Conservation (phyloP, 2,113 vertebrate genomes). For the Pontoporia blainvillei region DNA sequence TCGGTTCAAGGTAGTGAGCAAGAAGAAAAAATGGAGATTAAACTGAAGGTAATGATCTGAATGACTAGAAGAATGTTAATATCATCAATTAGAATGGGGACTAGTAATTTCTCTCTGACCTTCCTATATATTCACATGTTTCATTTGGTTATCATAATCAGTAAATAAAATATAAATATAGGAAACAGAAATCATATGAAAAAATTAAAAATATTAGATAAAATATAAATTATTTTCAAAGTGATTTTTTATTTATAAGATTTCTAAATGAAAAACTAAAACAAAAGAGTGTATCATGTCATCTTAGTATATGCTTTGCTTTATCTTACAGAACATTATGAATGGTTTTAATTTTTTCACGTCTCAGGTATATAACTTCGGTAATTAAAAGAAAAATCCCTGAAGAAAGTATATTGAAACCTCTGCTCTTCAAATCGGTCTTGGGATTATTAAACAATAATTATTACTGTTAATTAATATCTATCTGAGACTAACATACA, state of each 20-base stretch:
- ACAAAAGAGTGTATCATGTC: neutral
- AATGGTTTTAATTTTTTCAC: neutral
- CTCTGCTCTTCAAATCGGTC: slow-evolving; percentile 1
- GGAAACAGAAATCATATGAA: neutral
- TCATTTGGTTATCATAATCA: neutral
- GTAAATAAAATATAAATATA: neutral
- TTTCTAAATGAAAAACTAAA: neutral
- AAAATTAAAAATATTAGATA: neutral
- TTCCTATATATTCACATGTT: neutral
- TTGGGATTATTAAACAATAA: slow-evolving; percentile 40
- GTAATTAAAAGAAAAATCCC: neutral
- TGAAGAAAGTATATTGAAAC: neutral
- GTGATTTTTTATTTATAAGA: neutral
- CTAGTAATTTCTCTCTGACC: neutral
- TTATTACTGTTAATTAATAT: slow-evolving; percentile 41
- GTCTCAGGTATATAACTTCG: neutral
- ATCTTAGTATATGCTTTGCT: neutral
- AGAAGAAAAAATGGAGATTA: neutral
- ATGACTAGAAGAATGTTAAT: neutral
- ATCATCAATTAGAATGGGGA: neutral
- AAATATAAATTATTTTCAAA: neutral
- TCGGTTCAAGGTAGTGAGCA: neutral
- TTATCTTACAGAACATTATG: neutral
- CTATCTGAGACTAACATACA: neutral
- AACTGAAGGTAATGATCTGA: neutral